These are phyloP conservation scores for Eupsilia transversa DNA, from an alignment of 2,888 invertebrate genomes.

Conservation along the genomic window DNA sequence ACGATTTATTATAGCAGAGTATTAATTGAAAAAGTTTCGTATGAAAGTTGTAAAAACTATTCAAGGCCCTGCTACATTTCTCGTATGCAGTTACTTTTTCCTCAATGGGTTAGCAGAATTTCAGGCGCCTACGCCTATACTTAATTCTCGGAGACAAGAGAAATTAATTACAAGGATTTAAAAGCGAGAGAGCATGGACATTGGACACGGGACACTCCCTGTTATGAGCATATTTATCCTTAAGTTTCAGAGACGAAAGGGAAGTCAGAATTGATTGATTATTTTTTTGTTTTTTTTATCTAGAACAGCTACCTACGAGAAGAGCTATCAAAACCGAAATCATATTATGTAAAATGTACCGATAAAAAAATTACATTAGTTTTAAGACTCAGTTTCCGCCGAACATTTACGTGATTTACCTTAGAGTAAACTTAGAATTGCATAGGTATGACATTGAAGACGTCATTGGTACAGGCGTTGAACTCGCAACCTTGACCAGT, in stretches of 20 bases:
- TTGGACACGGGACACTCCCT: not conserved
- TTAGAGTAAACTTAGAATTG: constrained; percentile 23
- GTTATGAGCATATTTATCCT: constrained; percentile 14
- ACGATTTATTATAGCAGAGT: not conserved
- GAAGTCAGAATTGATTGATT: not conserved
- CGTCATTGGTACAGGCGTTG: constrained; percentile 43
- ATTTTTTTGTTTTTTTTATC: not conserved
- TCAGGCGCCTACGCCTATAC: not conserved
- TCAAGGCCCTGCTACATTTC: constrained; percentile 6
- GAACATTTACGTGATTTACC: constrained; percentile 37
- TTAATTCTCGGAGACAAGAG: not conserved
- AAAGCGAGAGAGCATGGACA: not conserved
- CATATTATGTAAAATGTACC: not conserved
- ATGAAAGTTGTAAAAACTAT: not conserved
- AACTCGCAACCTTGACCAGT: constrained; percentile 51
- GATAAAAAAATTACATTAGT: not conserved
- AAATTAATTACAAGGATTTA: constrained; percentile 6
- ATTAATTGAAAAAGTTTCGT: not conserved
- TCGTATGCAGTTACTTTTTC: constrained; percentile 17
- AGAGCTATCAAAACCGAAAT: not conserved
- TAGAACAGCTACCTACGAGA: not conserved
- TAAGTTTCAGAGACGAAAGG: not conserved
- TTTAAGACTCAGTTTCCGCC: constrained; percentile 15
- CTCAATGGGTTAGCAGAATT: constrained; percentile 17
- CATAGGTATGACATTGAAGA: constrained; percentile 43